Conservation (phyloP, 2,113 vertebrate species). For the Columba livia region DNA sequence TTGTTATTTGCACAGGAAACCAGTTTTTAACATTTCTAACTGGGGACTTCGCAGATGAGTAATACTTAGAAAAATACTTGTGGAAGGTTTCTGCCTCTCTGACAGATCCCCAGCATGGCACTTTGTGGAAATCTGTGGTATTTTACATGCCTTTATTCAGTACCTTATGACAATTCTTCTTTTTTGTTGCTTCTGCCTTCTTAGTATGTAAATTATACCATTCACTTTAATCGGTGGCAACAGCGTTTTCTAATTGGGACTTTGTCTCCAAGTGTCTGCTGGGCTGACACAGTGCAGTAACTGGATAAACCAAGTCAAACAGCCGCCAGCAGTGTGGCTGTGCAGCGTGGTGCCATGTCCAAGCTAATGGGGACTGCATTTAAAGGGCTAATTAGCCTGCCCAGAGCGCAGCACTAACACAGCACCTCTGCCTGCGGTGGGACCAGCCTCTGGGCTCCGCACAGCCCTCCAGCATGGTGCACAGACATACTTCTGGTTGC, state of each 20-base stretch:
- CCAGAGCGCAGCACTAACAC: background rate
- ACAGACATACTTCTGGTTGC: background rate
- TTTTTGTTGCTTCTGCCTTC: background rate
- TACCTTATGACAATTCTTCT: background rate
- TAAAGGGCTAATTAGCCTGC: background rate
- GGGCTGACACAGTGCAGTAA: background rate
- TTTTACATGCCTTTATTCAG: background rate
- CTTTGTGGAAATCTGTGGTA: background rate
- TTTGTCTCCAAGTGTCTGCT: background rate
- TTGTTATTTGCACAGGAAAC: background rate
- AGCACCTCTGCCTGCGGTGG: rapidly evolving
- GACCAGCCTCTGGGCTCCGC: rapidly evolving
- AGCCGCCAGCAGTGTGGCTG: background rate
- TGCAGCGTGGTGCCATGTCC: background rate
- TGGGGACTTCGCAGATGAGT: background rate
- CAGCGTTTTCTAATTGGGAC: background rate
- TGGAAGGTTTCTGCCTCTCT: background rate
- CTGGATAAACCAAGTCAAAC: background rate
- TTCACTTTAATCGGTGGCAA: background rate
- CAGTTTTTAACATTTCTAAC: background rate
- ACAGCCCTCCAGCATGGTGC: background rate
- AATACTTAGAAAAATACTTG: background rate
- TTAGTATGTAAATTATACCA: background rate
- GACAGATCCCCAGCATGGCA: background rate
- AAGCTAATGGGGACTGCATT: background rate